These are phyloP conservation scores for Squalus acanthias DNA, from an alignment of 2,797 vertebrate species.

Conservation along the genomic window DNA sequence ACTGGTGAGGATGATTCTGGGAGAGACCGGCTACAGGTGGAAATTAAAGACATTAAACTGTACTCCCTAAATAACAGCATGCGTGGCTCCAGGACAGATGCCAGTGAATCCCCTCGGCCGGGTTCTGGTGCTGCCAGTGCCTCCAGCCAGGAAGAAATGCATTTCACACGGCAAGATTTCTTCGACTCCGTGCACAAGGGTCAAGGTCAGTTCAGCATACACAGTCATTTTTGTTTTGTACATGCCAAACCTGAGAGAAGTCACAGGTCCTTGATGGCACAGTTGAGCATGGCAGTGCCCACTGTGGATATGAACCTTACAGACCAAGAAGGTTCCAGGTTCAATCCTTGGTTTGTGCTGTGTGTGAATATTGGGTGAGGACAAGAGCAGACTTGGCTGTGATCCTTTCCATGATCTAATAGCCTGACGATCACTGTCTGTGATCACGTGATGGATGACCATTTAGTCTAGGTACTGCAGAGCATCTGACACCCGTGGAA, in stretches of 20 bases:
- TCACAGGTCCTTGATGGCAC: not conserved
- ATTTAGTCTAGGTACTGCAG: not conserved
- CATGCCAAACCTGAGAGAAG: not conserved
- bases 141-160: slow-evolving; percentile 69
- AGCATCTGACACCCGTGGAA: not conserved
- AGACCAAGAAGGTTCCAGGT: not conserved
- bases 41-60: slow-evolving; percentile 88
- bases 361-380: not conserved
- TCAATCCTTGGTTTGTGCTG: not conserved
- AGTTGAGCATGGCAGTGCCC: not conserved
- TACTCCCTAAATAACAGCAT: slow-evolving; percentile 84
- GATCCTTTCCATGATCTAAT: not conserved
- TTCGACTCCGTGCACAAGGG: slow-evolving; percentile 83
- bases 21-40: slow-evolving; percentile 77
- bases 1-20: slow-evolving; percentile 71
- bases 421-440: not conserved
- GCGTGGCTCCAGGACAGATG: slow-evolving; percentile 48
- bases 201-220: slow-evolving; percentile 66
- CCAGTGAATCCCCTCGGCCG: slow-evolving; percentile 40
- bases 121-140: slow-evolving; percentile 48
- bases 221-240: not conserved
- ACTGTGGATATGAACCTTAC: not conserved
- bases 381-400: not conserved
- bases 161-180: slow-evolving; percentile 89
- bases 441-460: not conserved